phyloP scores from a whole-genome alignment of 2,888 invertebrate genomes.

The Cyclophora punctaria region DNA sequence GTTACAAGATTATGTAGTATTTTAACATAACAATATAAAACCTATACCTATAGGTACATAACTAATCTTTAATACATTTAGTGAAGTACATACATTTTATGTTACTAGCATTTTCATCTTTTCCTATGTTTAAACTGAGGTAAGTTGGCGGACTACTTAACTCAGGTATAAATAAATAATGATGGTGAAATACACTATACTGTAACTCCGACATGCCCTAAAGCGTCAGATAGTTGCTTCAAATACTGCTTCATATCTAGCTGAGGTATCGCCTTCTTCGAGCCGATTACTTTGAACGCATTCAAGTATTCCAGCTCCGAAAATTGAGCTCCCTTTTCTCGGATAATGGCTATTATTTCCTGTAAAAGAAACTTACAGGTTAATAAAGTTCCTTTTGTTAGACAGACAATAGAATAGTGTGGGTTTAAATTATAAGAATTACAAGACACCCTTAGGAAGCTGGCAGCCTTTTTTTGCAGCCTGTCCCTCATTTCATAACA shows the following conservation, averaged over 20 bases:
- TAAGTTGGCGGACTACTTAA: too few relatives aligned
- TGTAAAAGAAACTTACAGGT: slow-evolving; percentile 66
- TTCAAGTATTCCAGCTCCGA: slow-evolving; percentile 91
- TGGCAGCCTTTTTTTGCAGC: too few relatives aligned
- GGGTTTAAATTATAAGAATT: not conserved
- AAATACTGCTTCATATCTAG: slow-evolving; percentile 80
- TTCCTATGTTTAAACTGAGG: too few relatives aligned
- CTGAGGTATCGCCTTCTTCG: slow-evolving; percentile 70
- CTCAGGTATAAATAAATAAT: too few relatives aligned
- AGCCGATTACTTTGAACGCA: slow-evolving; percentile 86
- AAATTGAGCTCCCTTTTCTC: slow-evolving; percentile 92
- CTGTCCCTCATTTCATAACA: too few relatives aligned
- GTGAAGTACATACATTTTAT: too few relatives aligned
- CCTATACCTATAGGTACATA: too few relatives aligned
- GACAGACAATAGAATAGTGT: not conserved
- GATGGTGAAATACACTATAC: slow-evolving; percentile 58
- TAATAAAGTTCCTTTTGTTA: not conserved
- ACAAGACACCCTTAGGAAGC: too few relatives aligned
- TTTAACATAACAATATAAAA: too few relatives aligned
- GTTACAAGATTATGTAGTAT: too few relatives aligned
- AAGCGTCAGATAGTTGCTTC: slow-evolving; percentile 87
- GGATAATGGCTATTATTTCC: slow-evolving; percentile 88
- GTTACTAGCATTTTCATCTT: too few relatives aligned
- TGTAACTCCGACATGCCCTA: slow-evolving; percentile 88
- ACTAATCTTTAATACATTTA: too few relatives aligned